These are phyloP conservation scores for Tribolium freemani DNA, from an alignment of 2,888 invertebrate genomes.

Conservation along the genomic window DNA sequence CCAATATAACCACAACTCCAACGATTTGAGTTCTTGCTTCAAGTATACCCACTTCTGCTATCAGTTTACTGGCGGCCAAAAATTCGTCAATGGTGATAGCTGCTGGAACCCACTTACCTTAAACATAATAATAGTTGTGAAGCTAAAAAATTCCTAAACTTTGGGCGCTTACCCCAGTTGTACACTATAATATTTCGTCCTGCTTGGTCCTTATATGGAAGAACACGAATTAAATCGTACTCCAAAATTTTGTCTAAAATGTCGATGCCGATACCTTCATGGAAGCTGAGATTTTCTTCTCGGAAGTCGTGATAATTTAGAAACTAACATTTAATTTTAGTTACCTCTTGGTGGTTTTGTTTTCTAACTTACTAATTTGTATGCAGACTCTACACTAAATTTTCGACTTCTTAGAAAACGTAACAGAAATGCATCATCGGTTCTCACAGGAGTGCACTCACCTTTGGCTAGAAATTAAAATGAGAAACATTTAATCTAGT, in stretches of 20 bases:
- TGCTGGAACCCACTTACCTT: conserved; percentile 82
- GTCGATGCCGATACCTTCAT: conserved; percentile 76
- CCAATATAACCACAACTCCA: conserved; percentile 83
- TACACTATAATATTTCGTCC: conserved; percentile 80
- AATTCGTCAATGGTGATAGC: conserved; percentile 76
- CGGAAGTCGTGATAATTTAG: conserved; percentile 82
- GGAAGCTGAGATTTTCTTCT: conserved; percentile 77
- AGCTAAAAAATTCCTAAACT: neutral
- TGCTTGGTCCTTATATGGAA: conserved; percentile 81
- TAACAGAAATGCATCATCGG: conserved; percentile 80
- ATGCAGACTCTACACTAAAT: conserved; percentile 77
- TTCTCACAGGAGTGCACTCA: conserved; percentile 79
- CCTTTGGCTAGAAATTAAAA: conserved; percentile 75
- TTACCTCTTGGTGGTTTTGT: neutral
- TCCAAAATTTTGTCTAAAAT: conserved; percentile 77
- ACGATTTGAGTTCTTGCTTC: conserved; percentile 82
- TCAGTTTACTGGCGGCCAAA: conserved; percentile 77
- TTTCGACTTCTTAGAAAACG: conserved; percentile 81
- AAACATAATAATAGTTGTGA: conserved; percentile 15
- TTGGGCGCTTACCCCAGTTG: conserved; percentile 72
- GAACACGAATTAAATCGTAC: conserved; percentile 77
- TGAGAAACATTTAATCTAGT: neutral
- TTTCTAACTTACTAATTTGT: conserved; percentile 76
- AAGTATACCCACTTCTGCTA: conserved; percentile 80
- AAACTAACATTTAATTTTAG: conserved; percentile 68